These are phyloP conservation scores for Periplaneta americana DNA, from an alignment of 1,140 invertebrate species.

Conservation along the genomic window DNA sequence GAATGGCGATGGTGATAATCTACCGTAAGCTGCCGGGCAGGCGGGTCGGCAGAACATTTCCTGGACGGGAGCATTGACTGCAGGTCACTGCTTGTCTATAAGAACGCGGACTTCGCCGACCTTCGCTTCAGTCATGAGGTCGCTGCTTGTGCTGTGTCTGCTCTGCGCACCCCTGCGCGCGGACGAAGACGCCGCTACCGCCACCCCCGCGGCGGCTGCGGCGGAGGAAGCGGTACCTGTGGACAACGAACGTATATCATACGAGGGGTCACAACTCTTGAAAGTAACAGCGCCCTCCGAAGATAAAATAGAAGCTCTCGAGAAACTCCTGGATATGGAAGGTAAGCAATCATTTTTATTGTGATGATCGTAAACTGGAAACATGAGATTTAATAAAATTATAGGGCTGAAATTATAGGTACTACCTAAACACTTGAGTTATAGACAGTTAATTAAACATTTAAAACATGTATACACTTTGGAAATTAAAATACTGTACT, in stretches of 20 bases:
- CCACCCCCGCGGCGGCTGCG: neutral
- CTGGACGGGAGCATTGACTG: neutral
- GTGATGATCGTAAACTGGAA: too few species aligned
- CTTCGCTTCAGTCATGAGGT: neutral
- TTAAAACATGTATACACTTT: too few species aligned
- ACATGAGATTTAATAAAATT: too few species aligned
- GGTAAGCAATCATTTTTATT: too few species aligned
- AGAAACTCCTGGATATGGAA: neutral
- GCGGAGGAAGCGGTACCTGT: constrained; percentile 2
- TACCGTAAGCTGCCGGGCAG: neutral
- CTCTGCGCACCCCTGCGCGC: neutral
- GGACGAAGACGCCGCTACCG: neutral
- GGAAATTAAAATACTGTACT: too few species aligned
- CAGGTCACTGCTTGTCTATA: neutral
- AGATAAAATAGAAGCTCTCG: neutral
- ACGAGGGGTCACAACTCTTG: constrained; percentile 12
- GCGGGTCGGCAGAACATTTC: neutral
- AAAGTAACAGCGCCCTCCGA: neutral
- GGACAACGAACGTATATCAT: constrained; percentile 4
- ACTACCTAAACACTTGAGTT: too few species aligned
- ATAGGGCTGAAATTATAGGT: too few species aligned
- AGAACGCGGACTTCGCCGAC: too few species aligned
- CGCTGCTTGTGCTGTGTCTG: neutral
- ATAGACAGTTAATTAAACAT: too few species aligned
- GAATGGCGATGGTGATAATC: neutral